Conservation (phyloP, 2,888 invertebrate genomes). For the Brachylomia viminalis region DNA sequence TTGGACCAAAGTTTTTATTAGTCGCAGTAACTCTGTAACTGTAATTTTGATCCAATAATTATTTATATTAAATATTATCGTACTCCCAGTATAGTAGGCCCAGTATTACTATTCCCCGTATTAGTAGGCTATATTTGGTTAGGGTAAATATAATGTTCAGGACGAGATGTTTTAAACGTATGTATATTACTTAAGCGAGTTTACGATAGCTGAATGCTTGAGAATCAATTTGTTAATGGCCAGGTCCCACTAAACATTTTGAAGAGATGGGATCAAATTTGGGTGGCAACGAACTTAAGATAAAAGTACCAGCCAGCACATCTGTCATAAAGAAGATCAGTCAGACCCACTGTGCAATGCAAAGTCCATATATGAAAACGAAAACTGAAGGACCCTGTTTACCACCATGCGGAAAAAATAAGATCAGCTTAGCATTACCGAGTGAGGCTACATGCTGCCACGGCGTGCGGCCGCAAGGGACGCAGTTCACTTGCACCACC, state of each 20-base stretch:
- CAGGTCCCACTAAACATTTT: conserved; percentile 87
- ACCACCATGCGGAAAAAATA: conserved; percentile 86
- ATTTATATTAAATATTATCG: conserved; percentile 1
- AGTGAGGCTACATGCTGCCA: conserved; percentile 81
- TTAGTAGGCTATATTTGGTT: conserved; percentile 19
- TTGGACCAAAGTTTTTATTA: conserved; percentile 40
- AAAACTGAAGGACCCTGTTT: conserved; percentile 75
- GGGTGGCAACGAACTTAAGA: conserved; percentile 87
- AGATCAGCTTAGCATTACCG: conserved; percentile 84
- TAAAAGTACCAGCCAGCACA: conserved; percentile 84
- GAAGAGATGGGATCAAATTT: conserved; percentile 87
- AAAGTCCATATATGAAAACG: conserved; percentile 79
- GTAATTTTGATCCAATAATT: conserved; percentile 41
- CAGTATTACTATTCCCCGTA: conserved; percentile 10
- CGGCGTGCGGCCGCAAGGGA: conserved; percentile 79
- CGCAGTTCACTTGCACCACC: conserved; percentile 86
- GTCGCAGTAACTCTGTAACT: not conserved
- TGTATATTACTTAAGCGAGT: conserved; percentile 27
- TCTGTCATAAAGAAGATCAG: conserved; percentile 87
- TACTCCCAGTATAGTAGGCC: not conserved
- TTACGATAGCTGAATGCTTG: conserved; percentile 68
- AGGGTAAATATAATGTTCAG: conserved; percentile 26
- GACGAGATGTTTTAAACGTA: conserved; percentile 41
- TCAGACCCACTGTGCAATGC: conserved; percentile 85
- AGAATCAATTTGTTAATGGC: conserved; percentile 84